Conservation (phyloP, 2,797 vertebrate species). For the Dromococcyx pavoninus region DNA sequence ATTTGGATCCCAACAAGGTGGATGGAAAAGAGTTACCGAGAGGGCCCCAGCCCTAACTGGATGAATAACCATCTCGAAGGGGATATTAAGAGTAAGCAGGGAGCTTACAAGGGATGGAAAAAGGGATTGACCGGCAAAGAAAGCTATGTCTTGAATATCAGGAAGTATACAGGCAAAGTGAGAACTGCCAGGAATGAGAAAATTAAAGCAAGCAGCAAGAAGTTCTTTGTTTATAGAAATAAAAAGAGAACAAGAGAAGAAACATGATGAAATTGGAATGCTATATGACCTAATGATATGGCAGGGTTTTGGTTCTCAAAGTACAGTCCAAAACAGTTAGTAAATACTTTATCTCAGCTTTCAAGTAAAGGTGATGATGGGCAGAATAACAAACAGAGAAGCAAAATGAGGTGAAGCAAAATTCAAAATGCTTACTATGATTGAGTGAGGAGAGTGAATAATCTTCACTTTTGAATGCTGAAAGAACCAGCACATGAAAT, state of each 20-base stretch:
- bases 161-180: neutral
- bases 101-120: slow-evolving; percentile 43
- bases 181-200: slow-evolving; percentile 35
- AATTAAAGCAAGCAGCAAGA: slow-evolving; percentile 17
- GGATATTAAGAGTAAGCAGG: slow-evolving; percentile 39
- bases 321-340: neutral
- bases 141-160: slow-evolving; percentile 4
- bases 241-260: neutral
- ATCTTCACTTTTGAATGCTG: neutral
- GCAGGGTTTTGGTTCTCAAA: neutral
- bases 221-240: neutral
- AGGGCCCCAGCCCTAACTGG: neutral
- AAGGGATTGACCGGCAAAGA: neutral
- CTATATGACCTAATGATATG: neutral
- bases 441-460: neutral
- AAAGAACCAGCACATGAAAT: neutral
- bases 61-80: slow-evolving; percentile 19
- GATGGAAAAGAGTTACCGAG: slow-evolving; percentile 16
- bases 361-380: neutral
- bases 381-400: neutral
- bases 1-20: slow-evolving; percentile 9
- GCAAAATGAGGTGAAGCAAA: neutral
- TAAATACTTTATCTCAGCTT: neutral
- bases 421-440: neutral
- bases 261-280: neutral